Percentiles rank a stretch among this genome's conserved stretches.
These are phyloP conservation scores for Liposcelis brunnea DNA, from an alignment of 2,888 invertebrate species.

Conservation along the genomic window DNA sequence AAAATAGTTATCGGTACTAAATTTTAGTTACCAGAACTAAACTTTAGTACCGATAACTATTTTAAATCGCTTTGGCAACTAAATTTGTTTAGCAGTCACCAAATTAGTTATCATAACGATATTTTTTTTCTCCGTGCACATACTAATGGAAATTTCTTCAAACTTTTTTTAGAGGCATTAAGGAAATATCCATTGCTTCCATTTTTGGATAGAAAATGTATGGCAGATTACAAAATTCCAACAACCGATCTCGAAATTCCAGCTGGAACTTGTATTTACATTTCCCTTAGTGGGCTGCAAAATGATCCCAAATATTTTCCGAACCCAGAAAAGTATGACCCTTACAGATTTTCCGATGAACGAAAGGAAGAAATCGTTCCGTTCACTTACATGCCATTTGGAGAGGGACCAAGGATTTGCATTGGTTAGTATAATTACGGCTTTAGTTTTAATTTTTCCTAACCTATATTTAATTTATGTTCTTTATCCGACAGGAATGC, in stretches of 20 bases:
- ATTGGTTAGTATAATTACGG: conserved; percentile 34
- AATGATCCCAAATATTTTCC: conserved; percentile 34
- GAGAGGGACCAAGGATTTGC: conserved; percentile 41
- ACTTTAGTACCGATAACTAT: too few species aligned
- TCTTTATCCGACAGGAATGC: too few species aligned
- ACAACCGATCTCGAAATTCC: conserved; percentile 13
- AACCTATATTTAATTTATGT: too few species aligned
- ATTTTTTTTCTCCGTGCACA: too few species aligned
- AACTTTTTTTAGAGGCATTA: conserved; percentile 29
- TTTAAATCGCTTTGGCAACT: too few species aligned
- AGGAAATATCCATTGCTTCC: conserved; percentile 26
- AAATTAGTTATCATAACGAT: too few species aligned
- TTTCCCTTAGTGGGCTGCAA: conserved; percentile 34
- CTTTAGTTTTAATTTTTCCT: too few species aligned
- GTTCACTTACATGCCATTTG: conserved; percentile 35
- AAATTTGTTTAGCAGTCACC: too few species aligned
- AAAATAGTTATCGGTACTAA: too few species aligned
- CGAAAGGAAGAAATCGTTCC: conserved; percentile 32
- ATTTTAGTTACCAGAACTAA: too few species aligned
- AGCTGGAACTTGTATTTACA: conserved; percentile 27
- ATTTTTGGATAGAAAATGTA: conserved; percentile 24
- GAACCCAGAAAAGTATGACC: conserved; percentile 28
- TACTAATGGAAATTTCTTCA: too few species aligned
- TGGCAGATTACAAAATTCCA: conserved; percentile 21
- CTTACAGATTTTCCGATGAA: conserved; percentile 34